Base-by-base conservation (phyloP, 2,888 invertebrate species). In the Petrophora chlorosata region DNA sequence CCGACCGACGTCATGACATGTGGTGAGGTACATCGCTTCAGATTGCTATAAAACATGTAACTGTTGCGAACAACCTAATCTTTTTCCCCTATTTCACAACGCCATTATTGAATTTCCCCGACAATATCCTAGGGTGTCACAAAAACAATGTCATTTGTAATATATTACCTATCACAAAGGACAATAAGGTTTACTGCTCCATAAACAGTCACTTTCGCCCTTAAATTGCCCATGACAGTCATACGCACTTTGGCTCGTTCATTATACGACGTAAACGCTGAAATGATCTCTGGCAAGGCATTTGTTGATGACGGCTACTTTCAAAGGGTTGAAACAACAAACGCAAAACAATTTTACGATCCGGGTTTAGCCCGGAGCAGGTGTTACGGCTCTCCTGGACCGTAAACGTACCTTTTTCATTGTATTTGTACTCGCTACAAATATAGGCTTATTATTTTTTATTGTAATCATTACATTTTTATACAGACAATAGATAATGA, bases 261-360 rank as follows among this genome's bases (percentile, higher is more conserved):
- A 39, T 44, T 40, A 44, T 44, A 36, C 32, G 34, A 36, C 23
- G 34, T 48, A 33, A 40, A 42, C 35, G 39, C 16, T 38, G 22
- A 46, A 46, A 56, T 52, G 42, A 44, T 53, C 44, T 44, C 40
- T 32, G 40, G 10, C 25, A 40, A 33, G 48, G 36, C 40, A 38
- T 48, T 48, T 60, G 44, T 49, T 51, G 44, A 49, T 55, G 57
- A 45, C 60, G 50, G 60, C 47, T 45, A 57, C 41, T 53, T 52
- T 48, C 25, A 55, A 57, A 55, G 54, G 51, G 55, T 51, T 16
- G 35, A 34, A 53, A 51, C 56, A 58, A 56, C 55, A 62, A 60
- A 48, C 36, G 48, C 47, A 61, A 66, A 63, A 63, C 52, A 45
- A 56, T 60, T 62, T 67, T 61, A 60, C 56, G 57, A 57, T 48